Conservation (phyloP, 2,888 invertebrate genomes). For the Cephonodes hylas region DNA sequence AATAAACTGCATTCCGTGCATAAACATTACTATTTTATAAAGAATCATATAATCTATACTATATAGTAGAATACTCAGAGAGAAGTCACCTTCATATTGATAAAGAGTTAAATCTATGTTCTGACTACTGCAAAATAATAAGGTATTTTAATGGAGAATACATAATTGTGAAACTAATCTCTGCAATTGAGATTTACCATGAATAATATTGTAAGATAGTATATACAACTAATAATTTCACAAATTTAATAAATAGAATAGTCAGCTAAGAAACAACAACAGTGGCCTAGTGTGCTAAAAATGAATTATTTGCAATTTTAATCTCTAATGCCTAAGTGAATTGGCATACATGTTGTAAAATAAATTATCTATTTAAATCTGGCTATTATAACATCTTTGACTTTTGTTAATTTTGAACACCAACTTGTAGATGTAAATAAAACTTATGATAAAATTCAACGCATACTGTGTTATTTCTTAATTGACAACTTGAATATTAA, state of each 20-base stretch:
- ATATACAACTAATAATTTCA: not conserved
- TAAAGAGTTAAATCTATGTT: not conserved
- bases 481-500: not conserved
- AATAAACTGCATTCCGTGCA: not conserved
- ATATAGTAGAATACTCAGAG: not conserved
- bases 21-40: not conserved
- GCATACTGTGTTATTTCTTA: not conserved
- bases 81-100: not conserved
- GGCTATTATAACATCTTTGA: too few species aligned
- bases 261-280: not conserved
- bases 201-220: too few species aligned
- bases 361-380: too few species aligned
- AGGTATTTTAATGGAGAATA: not conserved
- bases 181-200: not conserved
- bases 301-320: too few species aligned
- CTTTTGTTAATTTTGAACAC: too few species aligned
- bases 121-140: not conserved
- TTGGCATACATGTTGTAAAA: too few species aligned
- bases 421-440: too few species aligned
- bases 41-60: not conserved
- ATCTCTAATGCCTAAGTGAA: too few species aligned
- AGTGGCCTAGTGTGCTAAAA: too few species aligned
- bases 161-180: not conserved
- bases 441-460: too few species aligned
- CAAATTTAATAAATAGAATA: not conserved